Evolutionary conservation across 1,140 invertebrate genomes (phyloP).

Genomic region (Stenopsyche tienmushanensis): DNA sequence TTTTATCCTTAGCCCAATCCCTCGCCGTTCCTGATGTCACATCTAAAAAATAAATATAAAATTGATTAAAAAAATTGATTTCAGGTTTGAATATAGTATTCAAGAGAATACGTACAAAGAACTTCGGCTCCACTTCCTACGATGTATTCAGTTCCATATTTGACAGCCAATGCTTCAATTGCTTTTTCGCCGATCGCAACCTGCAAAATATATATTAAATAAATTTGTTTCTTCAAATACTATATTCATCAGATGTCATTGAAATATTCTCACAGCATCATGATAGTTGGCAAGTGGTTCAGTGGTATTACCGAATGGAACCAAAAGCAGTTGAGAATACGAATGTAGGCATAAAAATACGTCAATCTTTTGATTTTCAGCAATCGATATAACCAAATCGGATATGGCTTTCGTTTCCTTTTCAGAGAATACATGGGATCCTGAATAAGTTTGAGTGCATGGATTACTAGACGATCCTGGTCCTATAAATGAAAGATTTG

Average conservation of each 20-base stretch:
- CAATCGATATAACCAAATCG: conserved; percentile 49
- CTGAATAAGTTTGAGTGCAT: conserved; percentile 64
- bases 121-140: conserved; percentile 59
- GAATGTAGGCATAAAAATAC: conserved; percentile 61
- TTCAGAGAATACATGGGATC: conserved; percentile 66
- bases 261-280: conserved; percentile 54
- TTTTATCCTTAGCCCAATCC: conserved; percentile 70
- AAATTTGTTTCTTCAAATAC: too few relatives aligned
- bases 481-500: conserved; percentile 51
- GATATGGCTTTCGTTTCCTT: conserved; percentile 59
- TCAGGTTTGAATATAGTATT: too few relatives aligned
- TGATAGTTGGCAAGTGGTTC: conserved; percentile 60
- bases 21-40: conserved; percentile 63
- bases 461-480: conserved; percentile 60
- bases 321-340: conserved; percentile 61
- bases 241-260: too few relatives aligned
- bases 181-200: conserved; percentile 57
- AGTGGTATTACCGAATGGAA: conserved; percentile 56
- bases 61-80: too few relatives aligned
- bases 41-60: conserved; percentile 45
- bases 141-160: conserved; percentile 52
- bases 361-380: conserved; percentile 47
- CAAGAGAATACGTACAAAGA: too few relatives aligned
- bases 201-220: conserved; percentile 44
- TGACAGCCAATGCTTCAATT: conserved; percentile 51